Base-by-base conservation (phyloP, 1,140 invertebrate genomes). In the Aleiodes sp. region DNA sequence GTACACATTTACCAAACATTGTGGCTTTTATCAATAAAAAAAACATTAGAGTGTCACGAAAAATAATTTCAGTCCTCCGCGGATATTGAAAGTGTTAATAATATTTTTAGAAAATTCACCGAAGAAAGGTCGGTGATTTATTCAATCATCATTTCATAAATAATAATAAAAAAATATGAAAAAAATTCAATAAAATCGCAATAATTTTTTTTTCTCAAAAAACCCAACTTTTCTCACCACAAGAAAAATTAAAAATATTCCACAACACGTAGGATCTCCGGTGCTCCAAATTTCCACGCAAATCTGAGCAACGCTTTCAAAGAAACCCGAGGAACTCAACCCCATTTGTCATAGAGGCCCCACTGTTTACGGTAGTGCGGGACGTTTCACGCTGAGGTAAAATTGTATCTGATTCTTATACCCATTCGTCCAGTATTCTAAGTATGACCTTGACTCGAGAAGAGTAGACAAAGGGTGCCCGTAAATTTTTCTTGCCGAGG, bases 401-500 rank as follows among this genome's bases (percentile, higher is more conserved):
- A 65, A 56, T 66, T 16, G 16, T 66, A 69, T 63, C 57, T 57
- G 72, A 70, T 72, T 74, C 68, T 65, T 29, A 37, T 31, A 46
- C 28, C 46, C 46, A 52, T 52, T 52, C 21, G 19, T 8, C n/a
- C n/a, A 6, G 1, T 6, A 26, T 52, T 28, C 37, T 4, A 29
- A 28, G 31, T 12, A 43, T 75, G 71, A 76, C 77, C 78, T 81
- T 80, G 75, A 73, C 70, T 80, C 12, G 24, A 26, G 12, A 69
- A 43, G 35, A 67, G 62, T 70, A 71, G 68, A 76, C 73, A 78
- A 77, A 76, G 73, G 65, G 35, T 35, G 62, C 7, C 26, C 75
- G 74, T 80, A 81, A 81, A 81, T 81, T n/a, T n/a, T n/a, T n/a
- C 74, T 21, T 64, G 7, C 62, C 79, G 76, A 81, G 79, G 79